Conservation (phyloP, 2,113 vertebrate species). For the Pelvicachromis taeniatus region DNA sequence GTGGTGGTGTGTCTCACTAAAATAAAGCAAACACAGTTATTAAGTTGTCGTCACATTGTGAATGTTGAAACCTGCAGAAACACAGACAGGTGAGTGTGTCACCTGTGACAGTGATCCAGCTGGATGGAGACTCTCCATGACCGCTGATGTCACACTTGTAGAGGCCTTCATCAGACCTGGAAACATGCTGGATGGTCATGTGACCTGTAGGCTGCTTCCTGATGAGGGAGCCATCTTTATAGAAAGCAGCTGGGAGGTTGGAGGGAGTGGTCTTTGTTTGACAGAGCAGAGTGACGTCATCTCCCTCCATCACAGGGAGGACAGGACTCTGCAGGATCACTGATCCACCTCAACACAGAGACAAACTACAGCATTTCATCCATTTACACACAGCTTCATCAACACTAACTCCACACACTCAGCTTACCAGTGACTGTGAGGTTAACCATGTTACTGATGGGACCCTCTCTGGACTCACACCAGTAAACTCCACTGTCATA, state of each 20-base stretch:
- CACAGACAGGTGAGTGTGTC: too few relatives aligned
- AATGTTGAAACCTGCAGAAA: fast-evolving
- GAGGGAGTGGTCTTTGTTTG: neutral
- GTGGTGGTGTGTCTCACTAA: too few relatives aligned
- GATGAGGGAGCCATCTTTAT: fast-evolving
- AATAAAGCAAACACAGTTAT: neutral
- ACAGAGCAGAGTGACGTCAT: too few relatives aligned
- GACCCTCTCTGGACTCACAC: neutral
- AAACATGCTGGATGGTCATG: neutral
- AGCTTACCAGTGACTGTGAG: too few relatives aligned
- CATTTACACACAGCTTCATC: too few relatives aligned
- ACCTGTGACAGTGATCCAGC: neutral
- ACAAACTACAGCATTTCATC: too few relatives aligned
- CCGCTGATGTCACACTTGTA: neutral
- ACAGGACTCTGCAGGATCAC: too few relatives aligned
- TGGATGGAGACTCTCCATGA: neutral
- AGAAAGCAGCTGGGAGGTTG: fast-evolving
- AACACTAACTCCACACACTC: too few relatives aligned
- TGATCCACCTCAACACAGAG: too few relatives aligned
- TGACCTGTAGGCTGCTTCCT: fast-evolving
- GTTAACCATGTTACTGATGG: too few relatives aligned
- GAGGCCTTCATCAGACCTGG: neutral
- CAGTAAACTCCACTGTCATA: neutral
- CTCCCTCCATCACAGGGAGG: too few relatives aligned
- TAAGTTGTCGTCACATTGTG: neutral